Evolutionary conservation across 35 echinoderm and acorn worm genomes (phyloP), one percentile per base, ranked within the genome.

Genomic region (Heliocidaris tuberculata): DNA sequence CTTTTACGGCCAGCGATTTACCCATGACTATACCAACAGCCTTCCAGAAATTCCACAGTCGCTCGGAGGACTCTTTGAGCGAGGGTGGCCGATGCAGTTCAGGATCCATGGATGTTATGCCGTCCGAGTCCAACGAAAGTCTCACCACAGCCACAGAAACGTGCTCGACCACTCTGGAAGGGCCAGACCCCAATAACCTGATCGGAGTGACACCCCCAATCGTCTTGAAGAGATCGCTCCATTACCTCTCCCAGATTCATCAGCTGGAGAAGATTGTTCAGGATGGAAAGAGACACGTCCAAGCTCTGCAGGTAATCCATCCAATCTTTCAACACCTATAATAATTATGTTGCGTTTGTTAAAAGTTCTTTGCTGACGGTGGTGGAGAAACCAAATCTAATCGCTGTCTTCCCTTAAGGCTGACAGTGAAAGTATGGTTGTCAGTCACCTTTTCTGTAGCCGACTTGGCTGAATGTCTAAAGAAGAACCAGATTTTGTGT

Each of bases 251-350:
- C 10, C 91, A 93, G 91, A 93, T 93, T 93, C 91, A 93, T 50
- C 91, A 93, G 50, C 50, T 93, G 91, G 91, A 93, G 91, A 93
- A 93, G 29, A 49, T 93, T 49, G 50, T 93, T 2, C 91, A 93
- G 13, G 91, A 93, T 59, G 91, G 91, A 30, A 52, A 49, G 31
- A 93, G 50, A 59, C 91, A 93, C 12, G 48, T 93, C 15, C n/a
- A 32, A 15, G 17, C 50, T 49, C 27, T 93, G 27, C 13, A 93
- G 91, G 91, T 93, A 31, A 59, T 15, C 9, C 19, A 5, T 19
- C 59, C 59, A 60, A 2, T 60, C 59, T 60, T 19, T 60, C 59
- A 42, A 42, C 35, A 42, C 35, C 35, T 42, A 42, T 42, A n/a
- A n/a, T n/a, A n/a, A n/a, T 42, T 42, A 42, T 42, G 35, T 3